Conservation (phyloP, 1,140 invertebrate species). For the Drosophila kanapiae region DNA sequence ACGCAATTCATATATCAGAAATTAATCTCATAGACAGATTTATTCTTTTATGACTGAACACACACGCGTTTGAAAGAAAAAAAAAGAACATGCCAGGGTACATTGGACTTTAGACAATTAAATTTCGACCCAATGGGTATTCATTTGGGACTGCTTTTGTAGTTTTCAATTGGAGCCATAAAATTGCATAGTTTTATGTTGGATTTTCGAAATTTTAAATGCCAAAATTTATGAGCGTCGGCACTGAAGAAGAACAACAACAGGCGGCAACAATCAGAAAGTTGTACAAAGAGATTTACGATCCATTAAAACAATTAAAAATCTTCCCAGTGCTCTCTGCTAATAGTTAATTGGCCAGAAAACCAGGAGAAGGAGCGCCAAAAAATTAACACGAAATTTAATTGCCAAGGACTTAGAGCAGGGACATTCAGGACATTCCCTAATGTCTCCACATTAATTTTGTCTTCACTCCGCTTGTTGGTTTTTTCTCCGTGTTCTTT, state of each 20-base stretch:
- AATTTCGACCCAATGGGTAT: constrained; percentile 21
- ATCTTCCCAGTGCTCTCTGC: constrained; percentile 30
- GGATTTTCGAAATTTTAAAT: constrained; percentile 42
- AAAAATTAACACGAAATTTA: constrained; percentile 76
- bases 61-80: constrained; percentile 1
- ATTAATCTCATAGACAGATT: constrained; percentile 54
- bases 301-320: constrained; percentile 83
- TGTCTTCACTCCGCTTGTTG: constrained; percentile 26
- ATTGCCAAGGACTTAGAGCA: constrained; percentile 55
- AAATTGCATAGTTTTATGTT: constrained; percentile 44
- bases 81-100: constrained; percentile 28
- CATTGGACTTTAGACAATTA: constrained; percentile 48
- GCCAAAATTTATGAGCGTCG: constrained; percentile 47
- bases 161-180: constrained; percentile 37
- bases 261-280: constrained; percentile 39
- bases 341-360: constrained; percentile 73
- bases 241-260: constrained; percentile 15
- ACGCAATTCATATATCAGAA: constrained; percentile 50
- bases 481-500: constrained; percentile 21
- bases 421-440: constrained; percentile 20
- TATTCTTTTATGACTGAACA: constrained; percentile 39
- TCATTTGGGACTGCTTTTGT: constrained; percentile 21
- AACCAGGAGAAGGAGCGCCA: constrained; percentile 9
- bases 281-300: constrained; percentile 65
- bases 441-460: constrained; percentile 73